A percentile compares a stretch with the other conserved stretches of the same genome.
phyloP scores from a whole-genome alignment of 1,140 invertebrate genomes.

The Drosophila arawakana region DNA sequence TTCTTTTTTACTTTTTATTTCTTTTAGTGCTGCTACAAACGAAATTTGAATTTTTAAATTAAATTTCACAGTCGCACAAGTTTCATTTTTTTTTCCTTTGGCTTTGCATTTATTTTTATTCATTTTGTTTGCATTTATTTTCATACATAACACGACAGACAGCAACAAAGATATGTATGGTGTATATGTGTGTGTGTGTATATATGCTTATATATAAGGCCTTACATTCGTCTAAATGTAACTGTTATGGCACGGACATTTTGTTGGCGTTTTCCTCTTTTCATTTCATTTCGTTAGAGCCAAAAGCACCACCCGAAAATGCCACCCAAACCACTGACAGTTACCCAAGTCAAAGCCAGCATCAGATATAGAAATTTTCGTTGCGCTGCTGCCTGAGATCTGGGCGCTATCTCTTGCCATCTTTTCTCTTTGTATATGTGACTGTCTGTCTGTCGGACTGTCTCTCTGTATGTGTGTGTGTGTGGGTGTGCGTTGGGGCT shows the following conservation, averaged over 20 bases:
- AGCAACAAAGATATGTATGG: conserved; percentile 11
- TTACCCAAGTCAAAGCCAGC: conserved; percentile 60
- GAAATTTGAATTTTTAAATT: conserved; percentile 83
- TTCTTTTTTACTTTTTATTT: conserved; percentile 4
- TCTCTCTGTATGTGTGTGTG: conserved; percentile 18
- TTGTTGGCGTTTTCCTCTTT: conserved; percentile 42
- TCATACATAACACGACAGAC: conserved; percentile 4
- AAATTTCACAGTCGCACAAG: conserved; percentile 65
- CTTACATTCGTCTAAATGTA: conserved; percentile 59
- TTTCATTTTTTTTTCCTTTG: conserved; percentile 10
- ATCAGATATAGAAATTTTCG: conserved; percentile 82
- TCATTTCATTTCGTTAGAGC: conserved; percentile 36
- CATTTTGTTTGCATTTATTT: background rate
- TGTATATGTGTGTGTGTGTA: conserved; percentile 7
- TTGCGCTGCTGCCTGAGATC: conserved; percentile 58
- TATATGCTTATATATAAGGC: conserved; percentile 9
- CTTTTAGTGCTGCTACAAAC: conserved; percentile 29
- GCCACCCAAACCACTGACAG: conserved; percentile 22
- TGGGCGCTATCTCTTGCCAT: conserved; percentile 76
- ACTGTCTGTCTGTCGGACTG: conserved; percentile 18
- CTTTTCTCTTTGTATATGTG: conserved; percentile 50
- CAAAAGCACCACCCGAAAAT: background rate
- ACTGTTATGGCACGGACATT: conserved; percentile 71
- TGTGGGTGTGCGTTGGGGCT: conserved; percentile 37
- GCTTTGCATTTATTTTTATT: conserved; percentile 12